phyloP scores from a whole-genome alignment of 2,888 invertebrate species.

The Parochlus steinenii region DNA sequence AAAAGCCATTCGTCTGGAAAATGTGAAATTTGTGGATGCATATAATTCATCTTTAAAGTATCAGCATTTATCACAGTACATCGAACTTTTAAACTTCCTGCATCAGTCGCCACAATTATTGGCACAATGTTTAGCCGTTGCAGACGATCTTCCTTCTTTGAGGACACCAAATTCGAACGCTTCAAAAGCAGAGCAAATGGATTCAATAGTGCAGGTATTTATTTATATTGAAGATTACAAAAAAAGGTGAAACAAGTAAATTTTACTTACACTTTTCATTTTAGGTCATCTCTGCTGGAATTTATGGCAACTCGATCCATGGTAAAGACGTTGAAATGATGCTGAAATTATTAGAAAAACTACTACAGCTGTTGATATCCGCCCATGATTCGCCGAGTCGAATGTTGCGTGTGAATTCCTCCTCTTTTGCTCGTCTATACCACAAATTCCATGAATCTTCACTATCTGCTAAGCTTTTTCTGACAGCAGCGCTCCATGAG shows the following conservation, averaged over 20 bases:
- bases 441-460: constrained; percentile 77
- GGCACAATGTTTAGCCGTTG: constrained; percentile 48
- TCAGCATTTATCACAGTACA: constrained; percentile 46
- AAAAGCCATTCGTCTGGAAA: constrained; percentile 44
- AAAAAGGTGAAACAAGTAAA: constrained; percentile 18
- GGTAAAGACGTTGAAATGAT: constrained; percentile 55
- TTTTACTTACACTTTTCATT: constrained; percentile 33
- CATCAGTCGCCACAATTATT: constrained; percentile 51
- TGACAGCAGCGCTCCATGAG: constrained; percentile 79
- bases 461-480: constrained; percentile 80
- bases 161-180: neutral
- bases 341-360: constrained; percentile 43
- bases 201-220: constrained; percentile 26
- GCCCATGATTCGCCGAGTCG: constrained; percentile 49
- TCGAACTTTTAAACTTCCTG: constrained; percentile 49
- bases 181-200: constrained; percentile 22
- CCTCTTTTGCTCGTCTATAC: constrained; percentile 75
- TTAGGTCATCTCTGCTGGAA: constrained; percentile 36
- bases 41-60: constrained; percentile 67
- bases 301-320: constrained; percentile 58
- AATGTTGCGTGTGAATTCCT: constrained; percentile 66
- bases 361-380: constrained; percentile 55
- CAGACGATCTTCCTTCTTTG: constrained; percentile 38
- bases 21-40: constrained; percentile 55
- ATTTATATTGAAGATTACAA: constrained; percentile 21